phyloP scores from a whole-genome alignment of 2,113 vertebrate genomes.

The Pampusana beccarii region DNA sequence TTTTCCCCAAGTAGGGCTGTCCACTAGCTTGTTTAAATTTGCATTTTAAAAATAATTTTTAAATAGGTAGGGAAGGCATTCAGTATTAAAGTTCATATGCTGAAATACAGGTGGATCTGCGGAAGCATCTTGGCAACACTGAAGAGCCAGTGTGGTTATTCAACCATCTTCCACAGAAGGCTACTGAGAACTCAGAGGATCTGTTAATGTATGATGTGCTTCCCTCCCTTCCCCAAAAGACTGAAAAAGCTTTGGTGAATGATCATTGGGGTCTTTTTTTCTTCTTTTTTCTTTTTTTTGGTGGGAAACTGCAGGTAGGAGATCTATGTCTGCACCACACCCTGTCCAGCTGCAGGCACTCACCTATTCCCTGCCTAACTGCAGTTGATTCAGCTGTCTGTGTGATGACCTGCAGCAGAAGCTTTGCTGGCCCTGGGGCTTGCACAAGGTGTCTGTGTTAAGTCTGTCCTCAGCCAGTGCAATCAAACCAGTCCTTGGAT shows the following conservation, averaged over 20 bases:
- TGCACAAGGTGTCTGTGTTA: neutral
- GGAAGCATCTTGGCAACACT: neutral
- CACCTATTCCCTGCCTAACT: fast-evolving
- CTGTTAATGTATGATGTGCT: neutral
- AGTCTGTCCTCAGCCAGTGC: neutral
- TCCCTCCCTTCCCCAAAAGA: neutral
- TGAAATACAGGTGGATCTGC: neutral
- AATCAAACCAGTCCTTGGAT: neutral
- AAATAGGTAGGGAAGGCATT: neutral
- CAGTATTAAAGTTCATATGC: neutral
- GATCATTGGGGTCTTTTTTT: neutral
- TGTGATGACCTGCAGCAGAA: neutral
- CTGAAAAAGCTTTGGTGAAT: neutral
- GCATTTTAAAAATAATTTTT: neutral
- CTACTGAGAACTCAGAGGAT: neutral
- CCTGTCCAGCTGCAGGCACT: neutral
- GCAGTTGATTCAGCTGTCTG: fast-evolving
- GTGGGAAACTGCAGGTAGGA: neutral
- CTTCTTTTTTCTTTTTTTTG: neutral
- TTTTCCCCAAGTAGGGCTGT: neutral
- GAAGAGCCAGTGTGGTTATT: neutral
- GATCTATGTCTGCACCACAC: fast-evolving
- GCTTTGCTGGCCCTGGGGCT: neutral
- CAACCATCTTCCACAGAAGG: neutral
- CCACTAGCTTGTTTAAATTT: neutral